These are phyloP conservation scores for Anser cygnoides DNA, from an alignment of 2,113 vertebrate genomes.

Conservation along the genomic window DNA sequence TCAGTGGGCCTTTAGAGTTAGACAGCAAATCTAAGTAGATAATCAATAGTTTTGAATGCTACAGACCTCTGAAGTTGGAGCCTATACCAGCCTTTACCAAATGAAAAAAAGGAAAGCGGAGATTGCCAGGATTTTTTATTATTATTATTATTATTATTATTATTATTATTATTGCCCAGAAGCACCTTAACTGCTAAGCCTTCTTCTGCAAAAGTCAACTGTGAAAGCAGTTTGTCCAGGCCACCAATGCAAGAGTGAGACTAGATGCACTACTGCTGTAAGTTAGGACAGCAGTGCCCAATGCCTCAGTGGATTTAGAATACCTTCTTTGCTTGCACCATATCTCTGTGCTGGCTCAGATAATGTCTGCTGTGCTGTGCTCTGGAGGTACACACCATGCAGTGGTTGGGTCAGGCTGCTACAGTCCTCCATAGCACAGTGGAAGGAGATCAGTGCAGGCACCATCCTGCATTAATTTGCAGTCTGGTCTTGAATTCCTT, in stretches of 20 bases:
- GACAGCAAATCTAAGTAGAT: not conserved
- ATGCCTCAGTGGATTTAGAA: not conserved
- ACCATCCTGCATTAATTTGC: not conserved
- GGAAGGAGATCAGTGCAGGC: not conserved
- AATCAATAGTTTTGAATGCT: not conserved
- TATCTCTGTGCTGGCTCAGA: not conserved
- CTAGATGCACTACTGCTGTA: accelerated
- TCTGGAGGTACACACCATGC: accelerated
- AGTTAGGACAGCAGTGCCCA: not conserved
- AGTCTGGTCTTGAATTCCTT: not conserved
- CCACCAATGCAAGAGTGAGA: not conserved
- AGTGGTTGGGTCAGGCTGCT: not conserved
- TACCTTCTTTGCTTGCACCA: not conserved
- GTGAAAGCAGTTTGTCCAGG: not conserved
- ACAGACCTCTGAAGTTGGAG: not conserved
- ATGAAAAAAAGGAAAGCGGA: not conserved
- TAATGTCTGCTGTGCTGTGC: not conserved
- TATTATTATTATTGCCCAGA: not conserved
- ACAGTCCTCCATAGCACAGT: not conserved
- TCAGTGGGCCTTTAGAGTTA: not conserved
- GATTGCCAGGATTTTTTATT: not conserved
- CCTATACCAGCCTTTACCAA: not conserved
- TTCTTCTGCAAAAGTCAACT: not conserved
- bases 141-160: not conserved
- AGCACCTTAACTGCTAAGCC: not conserved